Evolutionary conservation across 2,888 invertebrate species (phyloP), one percentile per base, ranked within the genome.

Genomic region (Aphodius granarius): DNA sequence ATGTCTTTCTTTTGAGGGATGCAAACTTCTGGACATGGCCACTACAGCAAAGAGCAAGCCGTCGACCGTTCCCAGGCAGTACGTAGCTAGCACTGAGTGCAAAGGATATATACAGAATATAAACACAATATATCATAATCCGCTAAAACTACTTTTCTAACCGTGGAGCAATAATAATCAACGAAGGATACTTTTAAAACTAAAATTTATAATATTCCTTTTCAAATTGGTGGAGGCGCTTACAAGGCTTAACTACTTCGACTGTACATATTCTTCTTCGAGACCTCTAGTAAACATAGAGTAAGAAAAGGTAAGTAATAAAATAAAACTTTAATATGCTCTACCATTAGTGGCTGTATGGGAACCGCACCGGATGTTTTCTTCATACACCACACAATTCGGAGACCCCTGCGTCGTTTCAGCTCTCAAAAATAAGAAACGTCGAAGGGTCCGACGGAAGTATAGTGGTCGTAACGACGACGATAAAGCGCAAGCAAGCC

Each of bases 401-500:
- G 43, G 43, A 6, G 43, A 6, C 43, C 43, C 43, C 43, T 43
- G 13, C 43, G 43, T 43, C 72, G 63, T 21, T 63, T 16, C 22
- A 17, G 23, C 63, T 43, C 43, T 43, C 43, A 13, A 43, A 43
- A 73, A 66, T 64, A 66, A 76, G 73, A 73, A 76, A 76, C 66
- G 63, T 71, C 65, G 71, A 70, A 76, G 73, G 76, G 73, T 65
- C 75, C 76, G 43, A 77, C 77, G 77, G 76, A 77, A 78, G 78
- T 78, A 77, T 77, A 78, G 77, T 75, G 72, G 75, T 78, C 77
- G 77, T 78, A 78, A 77, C 77, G 43, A 43, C 43, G 43, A 13
- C 43, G 43, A 43, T 43, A 43, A 43, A 43, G 43, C 43, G 43
- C 43, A 74, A 75, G 76, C 71, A 73, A 62, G 23, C 79, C 77